Base-by-base conservation (phyloP, 2,797 vertebrate genomes). In the Phrynocephalus forsythii region DNA sequence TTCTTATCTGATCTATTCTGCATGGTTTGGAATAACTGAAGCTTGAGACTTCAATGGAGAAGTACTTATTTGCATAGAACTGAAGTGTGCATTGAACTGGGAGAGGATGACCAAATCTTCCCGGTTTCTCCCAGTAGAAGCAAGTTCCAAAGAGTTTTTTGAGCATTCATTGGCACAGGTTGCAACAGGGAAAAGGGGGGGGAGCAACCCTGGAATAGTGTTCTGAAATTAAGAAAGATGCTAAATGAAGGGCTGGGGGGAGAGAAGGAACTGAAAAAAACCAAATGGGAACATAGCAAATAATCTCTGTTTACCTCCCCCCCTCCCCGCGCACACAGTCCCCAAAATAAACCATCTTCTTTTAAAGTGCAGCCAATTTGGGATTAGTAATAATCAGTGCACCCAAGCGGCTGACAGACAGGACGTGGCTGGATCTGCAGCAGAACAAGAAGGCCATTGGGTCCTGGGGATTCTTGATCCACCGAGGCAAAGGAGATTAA, bases 361-460 rank as follows among this genome's bases (percentile, higher is more conserved):
- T 81, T 87, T 10, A 78, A 68, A 69, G 56, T 52, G 33, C 63
- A 77, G 24, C 76, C 24, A 60, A 75, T 69, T 28, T 7, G 16
- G 68, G 52, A 72, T 76, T 52, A 67, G 69, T 38, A 13, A 6
- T 22, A 76, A 28, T 33, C 56, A 60, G 44, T 48, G 44, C 10
- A n/a, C 33, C 2, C 3, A 13, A 38, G 5, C 84, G 3, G 66
- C 18, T 63, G 8, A 63, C 52, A 56, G 52, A 82, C 28, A 48
- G 83, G 52, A 90, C 83, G 87, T 92, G 91, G 67, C 92, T 73
- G 33, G 79, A 90, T 93, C 91, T 94, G 93, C 94, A 94, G 86
- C 92, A 3, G 30, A 52, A 44, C 60, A 73, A 56, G 30, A 48
- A 88, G 26, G 60, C 60, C 1, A 20, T 13, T 5, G 60, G 60